Evolutionary conservation across 2,888 invertebrate species (phyloP), one percentile per base, ranked within the genome.

Genomic region (Drosophila koepferae): DNA sequence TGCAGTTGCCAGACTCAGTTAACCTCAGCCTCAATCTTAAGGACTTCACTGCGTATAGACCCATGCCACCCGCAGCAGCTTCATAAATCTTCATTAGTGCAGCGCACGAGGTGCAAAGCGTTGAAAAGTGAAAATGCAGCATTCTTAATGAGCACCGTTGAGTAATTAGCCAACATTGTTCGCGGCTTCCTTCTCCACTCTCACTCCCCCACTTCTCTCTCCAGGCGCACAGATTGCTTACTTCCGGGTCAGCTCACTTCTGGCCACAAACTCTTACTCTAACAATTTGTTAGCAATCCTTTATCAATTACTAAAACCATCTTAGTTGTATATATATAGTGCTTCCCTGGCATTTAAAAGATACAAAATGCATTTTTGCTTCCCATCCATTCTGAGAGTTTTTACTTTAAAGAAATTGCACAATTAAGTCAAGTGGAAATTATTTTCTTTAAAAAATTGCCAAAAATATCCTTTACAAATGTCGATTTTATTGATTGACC

Each of bases 51-150:
- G 20, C 41, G 48, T 40, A 60, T 9, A n/a, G 1, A n/a, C 36
- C 44, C 40, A 20, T 31, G 16, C 16, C 48, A 23, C 59, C 51
- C 46, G 36, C 55, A 67, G 64, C 86, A 77, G 81, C 88, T 89
- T 89, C 85, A 89, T 85, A 85, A 85, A 85, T 85, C 85, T 85
- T 85, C 85, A 89, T 85, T 85, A 85, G 86, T n/a, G 60, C 28
- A 31, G 66, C 63, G 75, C 60, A 72, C 58, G 72, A 82, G 86
- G 77, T 86, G 89, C 72, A 85, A 87, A 76, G 88, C 88, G 88
- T 89, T 85, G 85, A 85, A 85, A 85, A 85, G 90, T 85, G 85
- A 85, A 85, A 85, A 85, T 88, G 88, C 90, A 85, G 83, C 83
- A 83, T 68, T 77, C 88, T 88, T 89, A 85, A 85, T 85, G 85